phyloP scores from a whole-genome alignment of 2,797 vertebrate species.

The Phataginus tetradactyla region DNA sequence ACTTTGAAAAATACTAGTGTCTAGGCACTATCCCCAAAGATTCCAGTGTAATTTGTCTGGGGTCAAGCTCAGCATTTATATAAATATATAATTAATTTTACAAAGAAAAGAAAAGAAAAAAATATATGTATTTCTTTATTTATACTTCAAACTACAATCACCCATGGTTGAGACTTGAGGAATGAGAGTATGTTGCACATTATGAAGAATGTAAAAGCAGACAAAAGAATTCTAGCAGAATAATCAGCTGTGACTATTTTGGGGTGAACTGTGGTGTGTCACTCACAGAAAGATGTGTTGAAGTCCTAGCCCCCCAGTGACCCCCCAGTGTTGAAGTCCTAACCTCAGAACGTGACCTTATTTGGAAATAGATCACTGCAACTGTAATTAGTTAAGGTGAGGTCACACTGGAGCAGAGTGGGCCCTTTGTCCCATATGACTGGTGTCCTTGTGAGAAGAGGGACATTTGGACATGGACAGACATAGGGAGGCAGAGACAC shows the following conservation, averaged over 20 bases:
- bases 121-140: not conserved
- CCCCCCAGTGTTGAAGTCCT: not conserved
- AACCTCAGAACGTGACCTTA: not conserved
- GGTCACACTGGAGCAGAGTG: not conserved
- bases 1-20: not conserved
- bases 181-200: not conserved
- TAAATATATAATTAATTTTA: not conserved
- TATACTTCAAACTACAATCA: too few relatives aligned
- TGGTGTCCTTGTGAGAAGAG: not conserved
- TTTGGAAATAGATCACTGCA: not conserved
- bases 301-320: not conserved
- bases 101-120: not conserved
- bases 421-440: not conserved
- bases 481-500: not conserved
- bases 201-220: not conserved
- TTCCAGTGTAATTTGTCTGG: not conserved
- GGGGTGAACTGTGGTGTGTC: not conserved
- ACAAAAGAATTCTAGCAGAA: not conserved
- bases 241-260: not conserved
- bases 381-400: not conserved
- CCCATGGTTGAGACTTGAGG: not conserved
- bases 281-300: not conserved
- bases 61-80: not conserved
- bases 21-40: not conserved
- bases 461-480: not conserved